Percentiles rank a stretch among this genome's conserved stretches.
These are phyloP conservation scores for Drosophila guanche DNA, from an alignment of 1,140 invertebrate genomes.

Conservation along the genomic window DNA sequence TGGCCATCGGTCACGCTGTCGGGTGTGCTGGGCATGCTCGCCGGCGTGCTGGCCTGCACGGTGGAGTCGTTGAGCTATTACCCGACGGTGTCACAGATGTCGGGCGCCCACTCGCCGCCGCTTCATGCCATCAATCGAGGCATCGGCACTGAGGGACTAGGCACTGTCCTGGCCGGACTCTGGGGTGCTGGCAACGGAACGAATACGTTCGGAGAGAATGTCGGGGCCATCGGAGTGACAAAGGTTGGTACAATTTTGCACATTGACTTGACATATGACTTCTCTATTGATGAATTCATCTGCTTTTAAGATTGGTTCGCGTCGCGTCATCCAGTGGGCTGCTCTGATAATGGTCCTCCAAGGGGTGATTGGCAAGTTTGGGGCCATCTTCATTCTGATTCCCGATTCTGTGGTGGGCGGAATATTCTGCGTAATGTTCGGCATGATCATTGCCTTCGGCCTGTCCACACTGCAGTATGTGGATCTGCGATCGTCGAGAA, in stretches of 20 bases:
- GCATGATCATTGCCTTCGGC: constrained; percentile 93
- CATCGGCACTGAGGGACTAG: constrained; percentile 92
- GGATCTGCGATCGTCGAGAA: constrained; percentile 91
- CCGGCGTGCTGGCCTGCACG: constrained; percentile 92
- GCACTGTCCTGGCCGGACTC: constrained; percentile 91
- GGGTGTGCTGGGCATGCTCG: constrained; percentile 91
- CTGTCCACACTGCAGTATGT: constrained; percentile 93
- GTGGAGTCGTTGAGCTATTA: constrained; percentile 96
- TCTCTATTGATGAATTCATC: not conserved
- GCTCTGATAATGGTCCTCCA: constrained; percentile 91
- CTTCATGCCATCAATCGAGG: constrained; percentile 94
- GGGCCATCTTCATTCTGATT: constrained; percentile 94
- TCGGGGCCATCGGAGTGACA: constrained; percentile 93
- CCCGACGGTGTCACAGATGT: constrained; percentile 92
- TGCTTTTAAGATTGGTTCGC: constrained; percentile 89
- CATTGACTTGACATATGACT: not conserved
- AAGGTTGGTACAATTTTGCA: constrained; percentile 83
- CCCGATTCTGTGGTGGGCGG: constrained; percentile 95
- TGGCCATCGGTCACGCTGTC: constrained; percentile 87
- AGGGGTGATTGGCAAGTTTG: constrained; percentile 92
- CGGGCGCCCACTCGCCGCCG: constrained; percentile 91
- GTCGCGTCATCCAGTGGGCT: constrained; percentile 93
- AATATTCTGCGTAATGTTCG: constrained; percentile 94
- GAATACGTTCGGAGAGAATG: constrained; percentile 95
- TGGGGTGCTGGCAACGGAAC: constrained; percentile 94